A percentile compares a stretch with the other conserved stretches of the same genome.
Conservation (phyloP, 2,113 vertebrate species). For the Phalacrocorax brasilianus region DNA sequence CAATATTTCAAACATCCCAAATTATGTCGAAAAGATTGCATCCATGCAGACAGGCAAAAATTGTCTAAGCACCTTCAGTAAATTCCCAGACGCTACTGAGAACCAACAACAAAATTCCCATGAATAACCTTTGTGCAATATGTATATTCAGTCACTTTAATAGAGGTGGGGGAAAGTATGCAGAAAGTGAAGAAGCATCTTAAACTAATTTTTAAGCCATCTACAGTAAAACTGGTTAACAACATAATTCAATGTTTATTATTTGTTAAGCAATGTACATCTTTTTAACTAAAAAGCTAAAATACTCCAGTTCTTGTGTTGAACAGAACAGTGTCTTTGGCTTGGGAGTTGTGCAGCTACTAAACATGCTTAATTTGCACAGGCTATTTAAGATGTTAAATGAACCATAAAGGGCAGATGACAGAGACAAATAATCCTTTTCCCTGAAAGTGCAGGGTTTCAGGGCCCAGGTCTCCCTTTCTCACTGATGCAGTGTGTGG, state of each 20-base stretch:
- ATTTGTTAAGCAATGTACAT: not conserved
- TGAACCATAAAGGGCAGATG: slow-evolving; percentile 75
- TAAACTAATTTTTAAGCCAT: not conserved
- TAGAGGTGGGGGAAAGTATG: fast-evolving
- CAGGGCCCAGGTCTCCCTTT: not conserved
- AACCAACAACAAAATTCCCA: not conserved
- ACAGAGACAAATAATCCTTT: slow-evolving; percentile 59
- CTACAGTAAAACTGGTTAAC: not conserved
- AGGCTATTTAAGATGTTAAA: slow-evolving; percentile 72
- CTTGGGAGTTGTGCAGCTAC: not conserved
- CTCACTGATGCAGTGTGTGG: not conserved
- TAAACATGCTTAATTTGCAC: slow-evolving; percentile 67
- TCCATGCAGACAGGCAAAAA: not conserved
- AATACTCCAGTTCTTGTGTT: not conserved
- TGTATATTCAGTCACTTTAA: not conserved
- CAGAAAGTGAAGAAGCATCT: not conserved
- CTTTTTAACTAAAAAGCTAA: not conserved
- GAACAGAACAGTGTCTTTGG: not conserved
- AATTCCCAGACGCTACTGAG: not conserved
- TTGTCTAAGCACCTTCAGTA: not conserved
- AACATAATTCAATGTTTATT: not conserved
- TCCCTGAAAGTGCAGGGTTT: not conserved
- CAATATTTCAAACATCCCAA: not conserved
- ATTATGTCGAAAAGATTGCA: not conserved
- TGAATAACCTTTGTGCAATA: not conserved